phyloP scores from a whole-genome alignment of 2,113 vertebrate species.

The Ceratotherium simum region DNA sequence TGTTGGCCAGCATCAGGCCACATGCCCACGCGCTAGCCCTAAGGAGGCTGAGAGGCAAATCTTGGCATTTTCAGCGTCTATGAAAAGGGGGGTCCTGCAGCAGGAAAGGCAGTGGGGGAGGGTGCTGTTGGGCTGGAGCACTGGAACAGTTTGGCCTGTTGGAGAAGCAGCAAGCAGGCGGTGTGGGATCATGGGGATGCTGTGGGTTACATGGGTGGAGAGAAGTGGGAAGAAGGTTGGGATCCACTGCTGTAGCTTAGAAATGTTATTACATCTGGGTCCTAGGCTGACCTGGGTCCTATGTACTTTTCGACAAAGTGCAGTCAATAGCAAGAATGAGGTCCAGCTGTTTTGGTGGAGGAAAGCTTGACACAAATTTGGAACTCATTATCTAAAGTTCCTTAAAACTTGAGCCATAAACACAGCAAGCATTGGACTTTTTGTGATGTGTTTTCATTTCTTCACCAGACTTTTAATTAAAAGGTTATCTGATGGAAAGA shows the following conservation, averaged over 20 bases:
- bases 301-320: not conserved
- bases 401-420: not conserved
- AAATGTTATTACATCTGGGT: not conserved
- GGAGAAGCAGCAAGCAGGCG: not conserved
- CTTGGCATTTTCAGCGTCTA: not conserved
- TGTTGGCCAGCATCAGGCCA: not conserved
- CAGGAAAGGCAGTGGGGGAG: not conserved
- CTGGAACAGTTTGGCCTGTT: not conserved
- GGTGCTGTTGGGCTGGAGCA: not conserved
- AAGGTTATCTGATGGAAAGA: not conserved
- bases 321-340: not conserved
- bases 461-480: not conserved
- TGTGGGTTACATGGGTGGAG: fast-evolving
- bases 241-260: not conserved
- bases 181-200: not conserved
- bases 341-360: not conserved
- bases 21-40: not conserved
- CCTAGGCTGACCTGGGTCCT: not conserved
- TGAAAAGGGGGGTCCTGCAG: not conserved
- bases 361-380: not conserved
- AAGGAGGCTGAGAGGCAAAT: not conserved
- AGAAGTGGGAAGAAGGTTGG: not conserved
- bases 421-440: not conserved
- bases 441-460: not conserved
- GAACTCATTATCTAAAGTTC: not conserved